phyloP scores from a whole-genome alignment of 1,140 invertebrate species.

The Tribolium castaneum region DNA sequence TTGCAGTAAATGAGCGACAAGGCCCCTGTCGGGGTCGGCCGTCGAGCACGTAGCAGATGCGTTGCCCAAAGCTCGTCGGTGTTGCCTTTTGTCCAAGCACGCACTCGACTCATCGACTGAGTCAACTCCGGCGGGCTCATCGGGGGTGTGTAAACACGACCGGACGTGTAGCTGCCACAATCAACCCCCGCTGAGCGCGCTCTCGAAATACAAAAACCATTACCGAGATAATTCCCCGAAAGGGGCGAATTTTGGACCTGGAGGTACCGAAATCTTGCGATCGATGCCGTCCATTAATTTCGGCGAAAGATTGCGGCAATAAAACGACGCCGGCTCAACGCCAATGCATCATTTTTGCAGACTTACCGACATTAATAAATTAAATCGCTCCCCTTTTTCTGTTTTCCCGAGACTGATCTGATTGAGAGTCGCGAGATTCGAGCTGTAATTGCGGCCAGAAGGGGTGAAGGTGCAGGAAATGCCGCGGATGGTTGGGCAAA shows the following conservation, averaged over 20 bases:
- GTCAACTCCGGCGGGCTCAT: slow-evolving; percentile 58
- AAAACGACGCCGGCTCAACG: slow-evolving; percentile 35
- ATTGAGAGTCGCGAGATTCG: neutral
- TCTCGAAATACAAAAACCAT: slow-evolving; percentile 39
- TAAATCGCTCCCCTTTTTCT: slow-evolving; percentile 13
- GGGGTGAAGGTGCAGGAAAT: neutral
- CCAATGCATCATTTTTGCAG: slow-evolving; percentile 32
- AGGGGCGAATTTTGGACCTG: no score
- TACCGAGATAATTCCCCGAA: slow-evolving; percentile 33
- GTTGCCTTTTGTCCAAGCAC: slow-evolving; percentile 60
- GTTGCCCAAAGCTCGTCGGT: slow-evolving; percentile 23
- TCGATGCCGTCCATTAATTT: slow-evolving; percentile 29
- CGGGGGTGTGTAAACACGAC: slow-evolving; percentile 56
- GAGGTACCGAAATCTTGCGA: slow-evolving; percentile 23
- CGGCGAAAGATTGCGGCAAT: slow-evolving; percentile 31
- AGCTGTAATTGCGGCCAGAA: no score
- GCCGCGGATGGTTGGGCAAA: slow-evolving; percentile 3
- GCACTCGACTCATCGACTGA: slow-evolving; percentile 59
- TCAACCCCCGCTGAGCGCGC: slow-evolving; percentile 47
- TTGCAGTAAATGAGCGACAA: slow-evolving; percentile 1
- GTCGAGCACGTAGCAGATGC: slow-evolving; percentile 25
- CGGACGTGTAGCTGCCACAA: slow-evolving; percentile 53
- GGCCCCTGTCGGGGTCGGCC: neutral
- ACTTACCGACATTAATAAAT: slow-evolving; percentile 29
- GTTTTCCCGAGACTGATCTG: neutral